Base-by-base conservation (phyloP, 2,113 vertebrate species). In the Sula dactylatra region DNA sequence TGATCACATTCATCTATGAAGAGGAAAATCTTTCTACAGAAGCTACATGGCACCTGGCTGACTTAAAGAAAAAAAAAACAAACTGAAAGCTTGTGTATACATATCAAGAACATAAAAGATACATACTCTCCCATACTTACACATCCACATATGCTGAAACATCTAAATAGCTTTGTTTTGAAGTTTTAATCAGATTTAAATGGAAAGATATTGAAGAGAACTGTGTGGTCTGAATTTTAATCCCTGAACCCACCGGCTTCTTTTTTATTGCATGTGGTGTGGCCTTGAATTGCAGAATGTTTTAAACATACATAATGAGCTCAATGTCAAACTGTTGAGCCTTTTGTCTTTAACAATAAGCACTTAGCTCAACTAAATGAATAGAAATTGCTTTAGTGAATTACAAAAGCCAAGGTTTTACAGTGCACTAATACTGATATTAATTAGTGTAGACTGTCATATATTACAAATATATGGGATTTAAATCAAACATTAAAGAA, bases 281-380 rank as follows among this genome's bases (percentile, higher is more conserved):
- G 98, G 98, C 98, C 99, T 99, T 99, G 99, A 99, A 98, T 98
- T 98, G 98, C 98, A 98, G 98, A 98, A 98, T 98, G 98, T 99
- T 99, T 98, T 98, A 98, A 99, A 99, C 98, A 98, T 97, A 98
- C 98, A 98, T 99, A 99, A 99, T 99, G 98, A 99, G 99, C 98
- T 98, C 97, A 96, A 96, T 98, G 98, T 98, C 98, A 98, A 98
- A 98, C 97, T 96, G 98, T 98, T 98, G 98, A 97, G 97, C 96
- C 98, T 99, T 99, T 99, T 99, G 99, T 99, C 98, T 99, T 98
- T 98, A 98, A 99, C 98, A 98, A 98, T 99, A 98, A 98, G 98
- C 98, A 98, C 98, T 99, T 99, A 98, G 98, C 98, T 98, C 98
- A 98, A 98, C 98, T 98, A 98, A 99, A 99, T 98, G 98, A 99